Evolutionary conservation across 1,140 invertebrate species (phyloP), one percentile per base, ranked within the genome.

Genomic region (Pissodes strobi): DNA sequence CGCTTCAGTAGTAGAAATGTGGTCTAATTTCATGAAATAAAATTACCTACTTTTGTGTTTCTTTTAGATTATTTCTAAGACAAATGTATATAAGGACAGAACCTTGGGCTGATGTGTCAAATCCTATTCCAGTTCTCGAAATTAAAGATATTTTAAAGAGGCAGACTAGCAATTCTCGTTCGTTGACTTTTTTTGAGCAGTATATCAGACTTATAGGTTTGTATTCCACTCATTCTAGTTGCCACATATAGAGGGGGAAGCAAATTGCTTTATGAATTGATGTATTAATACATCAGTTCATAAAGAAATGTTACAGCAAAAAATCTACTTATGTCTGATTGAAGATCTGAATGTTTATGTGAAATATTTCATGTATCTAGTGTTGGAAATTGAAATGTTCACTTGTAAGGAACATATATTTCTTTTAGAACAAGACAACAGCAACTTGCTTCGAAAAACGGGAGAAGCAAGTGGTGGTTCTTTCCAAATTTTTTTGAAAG

Each of bases 381-480:
- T n/a, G n/a, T n/a, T n/a, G n/a, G n/a, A n/a, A n/a, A n/a, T n/a
- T n/a, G n/a, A n/a, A n/a, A n/a, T n/a, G n/a, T n/a, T n/a, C n/a
- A n/a, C n/a, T n/a, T n/a, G n/a, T n/a, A n/a, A n/a, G n/a, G n/a
- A n/a, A n/a, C n/a, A n/a, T n/a, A n/a, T n/a, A n/a, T n/a, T n/a
- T n/a, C 18, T 59, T 62, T 0, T 78, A 87, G 88, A 87, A 72
- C 90, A 93, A 73, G 91, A 90, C 77, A 85, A 84, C 2, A 83
- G 85, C 63, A 81, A 86, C 1, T 89, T 94, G 73, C 79, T 95
- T 12, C 80, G 79, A n/a, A 86, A 86, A 74, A 79, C 84, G 13
- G 91, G 88, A 2, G 91, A 93, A 66, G 87, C 88, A 64, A 85
- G 87, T 52, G 91, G 90, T 30, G 92, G 91, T 0, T 88, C 90